phyloP scores from a whole-genome alignment of 2,888 invertebrate species.

The Cantharis flavilabris region DNA sequence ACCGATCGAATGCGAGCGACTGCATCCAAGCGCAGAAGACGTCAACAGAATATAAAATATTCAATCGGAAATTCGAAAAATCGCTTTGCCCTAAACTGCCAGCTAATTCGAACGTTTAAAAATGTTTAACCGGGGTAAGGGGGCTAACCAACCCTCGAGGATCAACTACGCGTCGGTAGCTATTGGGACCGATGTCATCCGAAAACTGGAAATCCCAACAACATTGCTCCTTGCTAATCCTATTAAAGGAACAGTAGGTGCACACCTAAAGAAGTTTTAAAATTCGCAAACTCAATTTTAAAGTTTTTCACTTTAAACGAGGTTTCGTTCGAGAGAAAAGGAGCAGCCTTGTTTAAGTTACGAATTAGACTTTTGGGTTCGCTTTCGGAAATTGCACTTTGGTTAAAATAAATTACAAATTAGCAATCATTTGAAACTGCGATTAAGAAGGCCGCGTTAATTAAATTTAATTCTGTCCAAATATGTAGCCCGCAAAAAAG shows the following conservation, averaged over 20 bases:
- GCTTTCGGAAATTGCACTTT: background rate
- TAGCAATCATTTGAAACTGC: background rate
- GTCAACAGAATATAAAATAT: background rate
- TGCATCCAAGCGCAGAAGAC: background rate
- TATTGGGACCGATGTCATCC: background rate
- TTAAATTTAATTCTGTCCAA: background rate
- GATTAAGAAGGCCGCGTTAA: background rate
- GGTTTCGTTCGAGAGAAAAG: background rate
- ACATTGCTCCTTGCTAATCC: background rate
- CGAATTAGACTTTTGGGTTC: background rate
- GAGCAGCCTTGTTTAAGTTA: background rate
- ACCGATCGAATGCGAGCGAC: background rate
- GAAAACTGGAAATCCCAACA: background rate
- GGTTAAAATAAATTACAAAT: background rate
- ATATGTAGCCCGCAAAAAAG: background rate
- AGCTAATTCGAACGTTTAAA: background rate
- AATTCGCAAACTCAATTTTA: conserved; percentile 1
- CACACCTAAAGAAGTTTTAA: background rate
- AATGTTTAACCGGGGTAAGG: background rate
- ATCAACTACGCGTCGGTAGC: no score
- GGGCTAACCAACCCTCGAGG: no score
- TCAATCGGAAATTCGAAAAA: background rate
- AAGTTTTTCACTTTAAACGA: background rate
- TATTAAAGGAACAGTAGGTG: background rate
- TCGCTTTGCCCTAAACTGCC: background rate